A percentile compares a stretch with the other conserved stretches of the same genome.
phyloP scores from a whole-genome alignment of 2,113 vertebrate species.

The Coturnix japonica region DNA sequence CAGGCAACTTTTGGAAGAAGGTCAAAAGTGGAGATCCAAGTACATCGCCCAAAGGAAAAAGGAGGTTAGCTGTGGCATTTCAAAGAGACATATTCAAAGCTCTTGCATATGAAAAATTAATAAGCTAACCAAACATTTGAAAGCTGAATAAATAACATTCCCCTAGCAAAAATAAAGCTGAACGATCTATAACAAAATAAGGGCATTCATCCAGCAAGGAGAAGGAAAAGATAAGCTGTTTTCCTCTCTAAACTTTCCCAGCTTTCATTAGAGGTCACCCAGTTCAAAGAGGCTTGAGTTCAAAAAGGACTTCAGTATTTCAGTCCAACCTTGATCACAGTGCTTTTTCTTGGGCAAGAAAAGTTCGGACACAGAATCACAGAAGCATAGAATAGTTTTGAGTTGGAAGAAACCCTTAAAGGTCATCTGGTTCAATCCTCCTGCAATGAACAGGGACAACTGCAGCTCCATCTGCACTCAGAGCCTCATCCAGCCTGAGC shows the following conservation, averaged over 20 bases:
- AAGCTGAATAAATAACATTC: slow-evolving; percentile 54
- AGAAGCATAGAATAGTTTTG: too few species aligned
- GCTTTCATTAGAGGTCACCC: not conserved
- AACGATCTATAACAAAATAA: slow-evolving; percentile 28
- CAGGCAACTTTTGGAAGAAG: not conserved
- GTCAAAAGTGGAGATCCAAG: not conserved
- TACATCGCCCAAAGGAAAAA: not conserved
- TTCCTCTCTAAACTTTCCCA: slow-evolving; percentile 1
- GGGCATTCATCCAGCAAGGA: slow-evolving; percentile 18
- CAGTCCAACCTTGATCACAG: not conserved
- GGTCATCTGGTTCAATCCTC: too few species aligned
- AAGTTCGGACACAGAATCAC: not conserved
- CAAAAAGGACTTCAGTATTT: not conserved
- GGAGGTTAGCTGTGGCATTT: not conserved
- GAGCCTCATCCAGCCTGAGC: too few species aligned
- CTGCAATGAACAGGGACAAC: too few species aligned
- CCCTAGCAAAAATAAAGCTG: slow-evolving; percentile 32
- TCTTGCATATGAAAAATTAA: slow-evolving; percentile 48
- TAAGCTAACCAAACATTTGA: slow-evolving; percentile 51
- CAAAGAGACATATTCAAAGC: slow-evolving; percentile 39
- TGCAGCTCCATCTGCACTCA: too few species aligned
- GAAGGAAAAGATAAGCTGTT: slow-evolving; percentile 42
- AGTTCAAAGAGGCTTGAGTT: slow-evolving; percentile 11
- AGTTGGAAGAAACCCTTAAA: too few species aligned
- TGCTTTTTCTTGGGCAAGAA: not conserved